These are phyloP conservation scores for Thecocarcelia acutangulata DNA, from an alignment of 2,888 invertebrate species.

Conservation along the genomic window DNA sequence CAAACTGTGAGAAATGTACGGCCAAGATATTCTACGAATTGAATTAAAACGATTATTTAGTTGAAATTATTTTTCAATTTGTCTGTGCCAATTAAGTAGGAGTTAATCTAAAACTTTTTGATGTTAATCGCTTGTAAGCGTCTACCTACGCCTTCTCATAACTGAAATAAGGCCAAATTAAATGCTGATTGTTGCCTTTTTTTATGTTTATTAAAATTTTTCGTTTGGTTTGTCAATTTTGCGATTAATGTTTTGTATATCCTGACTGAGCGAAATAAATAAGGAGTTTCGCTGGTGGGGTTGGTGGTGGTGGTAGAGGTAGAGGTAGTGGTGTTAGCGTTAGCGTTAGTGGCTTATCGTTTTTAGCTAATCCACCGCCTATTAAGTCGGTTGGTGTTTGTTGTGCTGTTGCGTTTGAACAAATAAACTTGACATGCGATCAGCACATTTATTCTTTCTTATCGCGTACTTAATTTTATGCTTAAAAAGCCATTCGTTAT, in stretches of 20 bases:
- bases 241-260: constrained; percentile 49
- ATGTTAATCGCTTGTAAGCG: constrained; percentile 42
- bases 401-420: constrained; percentile 17
- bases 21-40: too few relatives aligned
- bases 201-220: constrained; percentile 33
- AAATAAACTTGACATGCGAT: constrained; percentile 65
- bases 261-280: constrained; percentile 4
- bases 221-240: constrained; percentile 36
- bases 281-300: constrained; percentile 9
- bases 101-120: constrained; percentile 17
- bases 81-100: not conserved
- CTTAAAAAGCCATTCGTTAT: constrained; percentile 70
- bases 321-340: not conserved
- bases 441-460: constrained; percentile 69
- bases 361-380: constrained; percentile 73
- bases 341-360: constrained; percentile 71
- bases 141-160: constrained; percentile 35
- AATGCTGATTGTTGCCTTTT: constrained; percentile 6
- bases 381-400: constrained; percentile 1
- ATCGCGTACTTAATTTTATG: constrained; percentile 69
- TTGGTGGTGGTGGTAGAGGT: not conserved
- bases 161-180: constrained; percentile 9
- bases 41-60: too few relatives aligned
- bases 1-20: too few relatives aligned
- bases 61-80: not conserved